phyloP scores from a whole-genome alignment of 2,113 vertebrate genomes.

The Hippopotamus amphibius region DNA sequence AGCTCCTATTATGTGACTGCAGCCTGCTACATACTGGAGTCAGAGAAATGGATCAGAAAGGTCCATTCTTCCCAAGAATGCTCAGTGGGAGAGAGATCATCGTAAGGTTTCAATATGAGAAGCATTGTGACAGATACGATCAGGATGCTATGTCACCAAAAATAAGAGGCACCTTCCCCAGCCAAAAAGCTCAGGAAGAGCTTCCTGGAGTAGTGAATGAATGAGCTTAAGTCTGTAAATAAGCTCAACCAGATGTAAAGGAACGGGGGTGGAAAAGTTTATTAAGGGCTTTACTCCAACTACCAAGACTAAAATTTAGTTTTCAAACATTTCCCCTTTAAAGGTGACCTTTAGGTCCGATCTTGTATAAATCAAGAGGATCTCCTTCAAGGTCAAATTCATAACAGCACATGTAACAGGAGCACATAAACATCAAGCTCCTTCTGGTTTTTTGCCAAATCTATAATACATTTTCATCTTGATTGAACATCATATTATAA shows the following conservation, averaged over 20 bases:
- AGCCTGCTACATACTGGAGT: not conserved
- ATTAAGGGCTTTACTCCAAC: not conserved
- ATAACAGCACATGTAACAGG: not conserved
- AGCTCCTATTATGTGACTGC: not conserved
- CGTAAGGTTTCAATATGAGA: not conserved
- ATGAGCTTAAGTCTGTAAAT: not conserved
- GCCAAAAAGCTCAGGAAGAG: not conserved
- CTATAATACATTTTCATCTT: slow-evolving; percentile 38
- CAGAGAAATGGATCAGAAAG: not conserved
- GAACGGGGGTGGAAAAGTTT: not conserved
- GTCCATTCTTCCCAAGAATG: not conserved
- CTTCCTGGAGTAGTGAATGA: not conserved
- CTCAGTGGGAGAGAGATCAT: not conserved
- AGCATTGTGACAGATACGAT: not conserved
- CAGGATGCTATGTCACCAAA: not conserved
- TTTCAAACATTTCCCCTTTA: slow-evolving; percentile 1
- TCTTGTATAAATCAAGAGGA: not conserved
- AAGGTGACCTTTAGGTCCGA: slow-evolving; percentile 11
- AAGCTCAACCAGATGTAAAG: not conserved
- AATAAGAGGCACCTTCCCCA: not conserved
- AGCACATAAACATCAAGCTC: not conserved
- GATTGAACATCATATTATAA: slow-evolving; percentile 32
- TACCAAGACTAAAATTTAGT: not conserved
- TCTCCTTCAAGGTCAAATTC: not conserved
- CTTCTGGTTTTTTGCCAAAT: slow-evolving; percentile 48